Conservation (phyloP, 2,888 invertebrate genomes). For the Scrobipalpa atriplicella region DNA sequence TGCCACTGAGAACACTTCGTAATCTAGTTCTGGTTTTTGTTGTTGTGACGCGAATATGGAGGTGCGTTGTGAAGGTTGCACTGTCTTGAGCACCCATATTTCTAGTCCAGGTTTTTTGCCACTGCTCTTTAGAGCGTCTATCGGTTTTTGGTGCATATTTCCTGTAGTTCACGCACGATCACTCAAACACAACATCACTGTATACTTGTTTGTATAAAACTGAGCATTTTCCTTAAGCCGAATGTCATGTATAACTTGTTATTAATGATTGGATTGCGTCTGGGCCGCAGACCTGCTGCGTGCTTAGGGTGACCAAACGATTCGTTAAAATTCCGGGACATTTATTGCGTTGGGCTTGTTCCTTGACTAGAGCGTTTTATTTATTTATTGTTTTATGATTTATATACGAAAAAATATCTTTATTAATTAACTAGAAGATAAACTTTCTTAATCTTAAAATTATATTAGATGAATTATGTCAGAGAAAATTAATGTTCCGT, state of each 20-base stretch:
- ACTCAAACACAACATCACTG: slow-evolving; percentile 6
- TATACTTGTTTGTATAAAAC: slow-evolving; percentile 6
- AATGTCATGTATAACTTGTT: slow-evolving; percentile 4
- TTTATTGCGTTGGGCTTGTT: too few relatives aligned
- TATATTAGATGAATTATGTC: too few relatives aligned
- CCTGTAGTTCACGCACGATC: neutral
- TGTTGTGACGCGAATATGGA: neutral
- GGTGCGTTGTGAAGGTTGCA: neutral
- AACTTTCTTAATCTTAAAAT: too few relatives aligned
- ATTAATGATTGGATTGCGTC: neutral
- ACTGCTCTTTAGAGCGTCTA: slow-evolving; percentile 13
- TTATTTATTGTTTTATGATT: too few relatives aligned
- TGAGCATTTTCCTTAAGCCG: neutral
- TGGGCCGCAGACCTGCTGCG: neutral
- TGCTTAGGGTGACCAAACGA: too few relatives aligned
- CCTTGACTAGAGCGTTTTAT: too few relatives aligned
- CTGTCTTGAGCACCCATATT: slow-evolving; percentile 11
- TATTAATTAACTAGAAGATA: too few relatives aligned
- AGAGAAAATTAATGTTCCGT: too few relatives aligned
- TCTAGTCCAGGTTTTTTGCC: slow-evolving; percentile 21
- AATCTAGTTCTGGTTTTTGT: slow-evolving; percentile 8
- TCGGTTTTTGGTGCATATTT: slow-evolving; percentile 18
- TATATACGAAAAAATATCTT: too few relatives aligned
- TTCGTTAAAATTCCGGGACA: too few relatives aligned
- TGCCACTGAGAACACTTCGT: slow-evolving; percentile 3